Percentiles rank a stretch among this genome's conserved stretches.
Conservation (phyloP, 2,888 invertebrate species). For the Orgyia antiqua region DNA sequence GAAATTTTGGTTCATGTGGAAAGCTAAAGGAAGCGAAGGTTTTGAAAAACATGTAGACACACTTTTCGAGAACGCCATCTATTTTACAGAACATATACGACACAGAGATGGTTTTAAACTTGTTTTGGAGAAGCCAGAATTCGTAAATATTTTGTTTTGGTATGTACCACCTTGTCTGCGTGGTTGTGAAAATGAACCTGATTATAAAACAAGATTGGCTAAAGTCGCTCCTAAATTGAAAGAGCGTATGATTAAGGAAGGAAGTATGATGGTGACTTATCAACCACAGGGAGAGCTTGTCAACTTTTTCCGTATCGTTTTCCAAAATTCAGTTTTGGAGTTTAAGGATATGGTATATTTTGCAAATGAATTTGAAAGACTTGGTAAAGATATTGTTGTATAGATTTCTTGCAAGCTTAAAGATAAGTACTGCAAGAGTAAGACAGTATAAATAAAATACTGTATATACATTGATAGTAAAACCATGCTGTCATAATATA, state of each 20-base stretch:
- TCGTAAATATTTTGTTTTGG: constrained; percentile 98
- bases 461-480: no score
- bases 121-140: constrained; percentile 89
- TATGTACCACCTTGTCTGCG: constrained; percentile 89
- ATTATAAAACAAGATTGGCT: constrained; percentile 82
- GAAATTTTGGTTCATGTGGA: constrained; percentile 99
- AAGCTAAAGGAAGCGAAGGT: constrained; percentile 91
- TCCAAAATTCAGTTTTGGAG: constrained; percentile 93
- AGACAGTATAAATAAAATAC: no score
- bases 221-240: constrained; percentile 95
- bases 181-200: constrained; percentile 68
- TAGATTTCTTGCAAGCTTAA: no score
- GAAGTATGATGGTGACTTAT: constrained; percentile 97
- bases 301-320: constrained; percentile 96
- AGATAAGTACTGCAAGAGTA: no score
- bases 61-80: constrained; percentile 85
- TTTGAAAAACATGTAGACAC: constrained; percentile 87
- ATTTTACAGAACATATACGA: constrained; percentile 82
- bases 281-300: constrained; percentile 91
- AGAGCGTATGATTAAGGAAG: constrained; percentile 96
- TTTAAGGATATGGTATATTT: constrained; percentile 92
- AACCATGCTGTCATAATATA: no score
- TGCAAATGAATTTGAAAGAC: constrained; percentile 90
- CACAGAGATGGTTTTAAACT: constrained; percentile 85
- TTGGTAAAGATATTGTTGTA: constrained; percentile 82